Conservation (phyloP, 2,113 vertebrate species). For the Microtus montanus region DNA sequence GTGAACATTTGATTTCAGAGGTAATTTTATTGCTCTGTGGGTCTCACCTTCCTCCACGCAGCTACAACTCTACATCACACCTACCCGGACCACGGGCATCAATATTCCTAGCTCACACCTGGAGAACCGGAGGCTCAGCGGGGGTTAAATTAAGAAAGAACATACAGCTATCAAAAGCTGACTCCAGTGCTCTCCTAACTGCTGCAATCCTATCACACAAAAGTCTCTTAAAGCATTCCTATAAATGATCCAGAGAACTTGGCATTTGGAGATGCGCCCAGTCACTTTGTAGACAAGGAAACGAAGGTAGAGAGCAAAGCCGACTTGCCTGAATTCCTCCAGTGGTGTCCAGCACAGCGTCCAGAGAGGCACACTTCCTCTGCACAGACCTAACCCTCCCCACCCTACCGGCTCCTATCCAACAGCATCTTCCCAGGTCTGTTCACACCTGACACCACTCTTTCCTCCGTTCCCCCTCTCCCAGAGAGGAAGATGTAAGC, state of each 20-base stretch:
- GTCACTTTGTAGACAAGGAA: conserved; percentile 28
- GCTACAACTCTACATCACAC: background rate
- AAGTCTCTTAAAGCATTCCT: background rate
- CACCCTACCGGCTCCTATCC: background rate
- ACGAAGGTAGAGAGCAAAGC: background rate
- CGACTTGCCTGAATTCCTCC: conserved; percentile 66
- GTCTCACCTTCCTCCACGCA: background rate
- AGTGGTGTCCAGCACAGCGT: conserved; percentile 23
- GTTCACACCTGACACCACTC: conserved; percentile 13
- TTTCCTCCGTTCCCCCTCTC: background rate
- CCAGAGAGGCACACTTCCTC: conserved; percentile 46
- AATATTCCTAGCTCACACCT: background rate
- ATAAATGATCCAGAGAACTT: background rate
- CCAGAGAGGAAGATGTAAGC: background rate
- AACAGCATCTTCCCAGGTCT: background rate
- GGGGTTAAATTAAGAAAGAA: background rate
- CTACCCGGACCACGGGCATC: background rate
- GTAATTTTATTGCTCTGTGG: background rate
- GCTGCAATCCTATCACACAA: background rate
- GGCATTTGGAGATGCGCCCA: background rate
- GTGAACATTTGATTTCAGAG: background rate
- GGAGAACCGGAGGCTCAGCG: background rate
- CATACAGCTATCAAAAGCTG: conserved; percentile 25
- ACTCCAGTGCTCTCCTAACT: background rate
- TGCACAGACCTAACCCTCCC: background rate